Percentiles rank a stretch among this genome's conserved stretches.
These are phyloP conservation scores for Drosophila nr. medialis DNA, from an alignment of 2,888 invertebrate genomes.

Conservation along the genomic window DNA sequence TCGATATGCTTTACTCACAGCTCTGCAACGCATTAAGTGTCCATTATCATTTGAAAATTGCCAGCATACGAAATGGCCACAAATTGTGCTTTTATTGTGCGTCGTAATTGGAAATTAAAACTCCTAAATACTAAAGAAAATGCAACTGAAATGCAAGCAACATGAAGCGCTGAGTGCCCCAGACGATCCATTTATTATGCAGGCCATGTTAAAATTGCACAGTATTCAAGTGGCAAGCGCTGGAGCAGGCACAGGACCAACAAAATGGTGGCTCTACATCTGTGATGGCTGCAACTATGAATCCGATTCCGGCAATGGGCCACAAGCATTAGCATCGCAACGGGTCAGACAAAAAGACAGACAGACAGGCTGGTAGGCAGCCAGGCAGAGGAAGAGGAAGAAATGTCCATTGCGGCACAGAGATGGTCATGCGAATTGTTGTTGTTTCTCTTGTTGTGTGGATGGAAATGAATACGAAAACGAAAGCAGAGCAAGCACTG, in stretches of 20 bases:
- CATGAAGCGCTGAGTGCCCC: slow-evolving; percentile 7
- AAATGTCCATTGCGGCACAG: slow-evolving; percentile 14
- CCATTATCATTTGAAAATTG: slow-evolving; percentile 34
- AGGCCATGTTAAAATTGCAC: slow-evolving; percentile 72
- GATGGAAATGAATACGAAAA: slow-evolving; percentile 1
- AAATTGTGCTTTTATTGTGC: slow-evolving; percentile 67
- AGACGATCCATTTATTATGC: slow-evolving; percentile 70
- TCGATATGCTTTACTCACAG: not conserved
- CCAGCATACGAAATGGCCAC: slow-evolving; percentile 56
- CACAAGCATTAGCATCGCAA: slow-evolving; percentile 65
- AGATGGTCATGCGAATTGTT: slow-evolving; percentile 6
- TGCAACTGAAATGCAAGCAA: slow-evolving; percentile 50
- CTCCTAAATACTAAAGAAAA: slow-evolving; percentile 52
- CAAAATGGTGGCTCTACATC: slow-evolving; percentile 16
- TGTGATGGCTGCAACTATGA: slow-evolving; percentile 19
- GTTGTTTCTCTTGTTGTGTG: slow-evolving; percentile 1
- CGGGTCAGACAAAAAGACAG: slow-evolving; percentile 40
- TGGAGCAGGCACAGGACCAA: slow-evolving; percentile 13
- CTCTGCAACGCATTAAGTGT: slow-evolving; percentile 4
- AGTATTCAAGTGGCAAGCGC: slow-evolving; percentile 53
- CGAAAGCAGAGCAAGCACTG: slow-evolving; percentile 16
- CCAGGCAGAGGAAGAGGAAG: not conserved
- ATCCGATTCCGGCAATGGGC: slow-evolving; percentile 25
- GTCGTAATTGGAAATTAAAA: slow-evolving; percentile 56
- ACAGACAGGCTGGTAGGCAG: slow-evolving; percentile 5